Conservation (phyloP, 2,888 invertebrate species). For the Anthoptus insignis region DNA sequence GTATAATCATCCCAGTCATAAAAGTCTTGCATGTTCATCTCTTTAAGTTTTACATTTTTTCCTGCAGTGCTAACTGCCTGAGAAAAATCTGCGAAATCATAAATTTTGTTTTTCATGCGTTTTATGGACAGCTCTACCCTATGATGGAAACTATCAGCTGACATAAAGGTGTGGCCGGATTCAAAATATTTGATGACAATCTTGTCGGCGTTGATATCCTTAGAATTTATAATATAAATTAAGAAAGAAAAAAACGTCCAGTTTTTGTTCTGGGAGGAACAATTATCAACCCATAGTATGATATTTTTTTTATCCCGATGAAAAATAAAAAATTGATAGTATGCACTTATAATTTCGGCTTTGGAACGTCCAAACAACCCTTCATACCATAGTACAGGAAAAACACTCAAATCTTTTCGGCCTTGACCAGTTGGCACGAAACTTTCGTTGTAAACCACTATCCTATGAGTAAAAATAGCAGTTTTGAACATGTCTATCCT, state of each 20-base stretch:
- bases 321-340: conserved; percentile 10
- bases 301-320: conserved; percentile 35
- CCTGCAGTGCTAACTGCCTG: conserved; percentile 38
- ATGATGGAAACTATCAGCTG: conserved; percentile 32
- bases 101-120: conserved; percentile 35
- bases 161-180: conserved; percentile 9
- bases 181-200: conserved; percentile 32
- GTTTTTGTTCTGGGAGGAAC: conserved; percentile 39
- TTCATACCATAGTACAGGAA: conserved; percentile 43
- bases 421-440: conserved; percentile 35
- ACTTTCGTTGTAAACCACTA: conserved; percentile 48
- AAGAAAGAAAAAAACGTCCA: conserved; percentile 38
- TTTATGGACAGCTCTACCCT: conserved; percentile 32
- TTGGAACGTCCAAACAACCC: conserved; percentile 36
- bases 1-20: conserved; percentile 41
- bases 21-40: conserved; percentile 39
- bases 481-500: conserved; percentile 44
- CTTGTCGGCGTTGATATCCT: conserved; percentile 25
- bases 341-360: conserved; percentile 35
- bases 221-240: conserved; percentile 30
- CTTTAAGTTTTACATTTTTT: conserved; percentile 39
- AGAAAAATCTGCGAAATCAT: conserved; percentile 40
- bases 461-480: conserved; percentile 44
- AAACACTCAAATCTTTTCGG: conserved; percentile 36
- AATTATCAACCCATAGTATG: conserved; percentile 36